Conservation (phyloP, 2,797 vertebrate genomes). For the Manis crassicaudata region DNA sequence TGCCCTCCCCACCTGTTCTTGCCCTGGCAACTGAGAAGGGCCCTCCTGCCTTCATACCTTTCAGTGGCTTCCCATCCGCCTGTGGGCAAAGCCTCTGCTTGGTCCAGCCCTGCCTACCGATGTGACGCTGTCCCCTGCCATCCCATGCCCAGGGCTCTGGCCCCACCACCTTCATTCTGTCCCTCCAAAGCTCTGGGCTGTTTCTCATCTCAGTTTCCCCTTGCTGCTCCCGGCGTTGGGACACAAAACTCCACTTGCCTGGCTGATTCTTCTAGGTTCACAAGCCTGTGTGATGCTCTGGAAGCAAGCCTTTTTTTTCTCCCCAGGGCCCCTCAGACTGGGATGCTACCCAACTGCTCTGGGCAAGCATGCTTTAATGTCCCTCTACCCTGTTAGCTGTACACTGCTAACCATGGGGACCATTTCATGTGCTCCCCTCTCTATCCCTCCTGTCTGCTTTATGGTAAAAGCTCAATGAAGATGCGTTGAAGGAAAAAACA, state of each 20-base stretch:
- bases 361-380: rapidly evolving
- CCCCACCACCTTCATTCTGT: no score
- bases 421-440: background rate
- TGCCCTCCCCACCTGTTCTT: background rate
- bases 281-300: background rate
- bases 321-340: background rate
- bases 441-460: background rate
- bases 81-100: background rate
- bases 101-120: background rate
- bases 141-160: background rate
- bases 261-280: background rate
- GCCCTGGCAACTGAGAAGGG: background rate
- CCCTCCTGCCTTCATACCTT: background rate
- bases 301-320: background rate
- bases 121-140: background rate
- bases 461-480: background rate
- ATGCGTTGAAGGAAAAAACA: background rate
- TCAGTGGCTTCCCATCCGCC: background rate
- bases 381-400: background rate
- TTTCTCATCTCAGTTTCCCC: background rate
- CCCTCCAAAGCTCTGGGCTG: background rate
- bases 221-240: background rate
- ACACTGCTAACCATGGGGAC: background rate
- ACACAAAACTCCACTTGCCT: background rate
- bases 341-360: no score